A percentile compares a stretch with the other conserved stretches of the same genome.
Conservation (phyloP, 1,140 invertebrate genomes). For the Dufourea novaeangliae region DNA sequence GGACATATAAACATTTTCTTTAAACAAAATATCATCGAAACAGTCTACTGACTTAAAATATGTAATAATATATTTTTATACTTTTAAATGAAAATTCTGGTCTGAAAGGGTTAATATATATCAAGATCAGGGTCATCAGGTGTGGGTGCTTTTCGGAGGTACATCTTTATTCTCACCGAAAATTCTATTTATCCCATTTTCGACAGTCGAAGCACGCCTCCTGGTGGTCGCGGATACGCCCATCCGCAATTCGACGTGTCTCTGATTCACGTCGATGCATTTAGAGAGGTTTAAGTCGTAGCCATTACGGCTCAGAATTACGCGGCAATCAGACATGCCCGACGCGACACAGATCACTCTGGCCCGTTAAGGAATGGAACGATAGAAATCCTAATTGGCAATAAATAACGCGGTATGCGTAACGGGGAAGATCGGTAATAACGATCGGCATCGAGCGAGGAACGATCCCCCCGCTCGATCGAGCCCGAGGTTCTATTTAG, state of each 20-base stretch:
- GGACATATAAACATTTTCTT: too few relatives aligned
- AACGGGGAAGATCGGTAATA: conserved; percentile 54
- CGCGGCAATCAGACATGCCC: neutral
- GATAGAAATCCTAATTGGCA: conserved; percentile 60
- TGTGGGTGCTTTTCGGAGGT: too few relatives aligned
- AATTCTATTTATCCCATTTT: too few relatives aligned
- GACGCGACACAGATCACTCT: conserved; percentile 27
- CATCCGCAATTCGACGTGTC: neutral
- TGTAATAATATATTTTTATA: too few relatives aligned
- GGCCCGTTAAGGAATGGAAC: conserved; percentile 29
- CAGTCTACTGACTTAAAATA: too few relatives aligned
- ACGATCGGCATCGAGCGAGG: conserved; percentile 29
- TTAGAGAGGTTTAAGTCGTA: neutral
- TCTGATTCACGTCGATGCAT: neutral
- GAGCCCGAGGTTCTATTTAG: conserved; percentile 52
- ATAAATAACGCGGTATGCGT: conserved; percentile 62
- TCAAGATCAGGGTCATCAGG: too few relatives aligned
- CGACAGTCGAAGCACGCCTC: too few relatives aligned
- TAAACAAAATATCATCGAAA: too few relatives aligned
- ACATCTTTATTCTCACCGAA: too few relatives aligned
- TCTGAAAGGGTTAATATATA: too few relatives aligned
- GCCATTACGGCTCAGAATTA: conserved; percentile 11
- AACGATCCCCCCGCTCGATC: neutral
- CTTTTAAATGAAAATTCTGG: too few relatives aligned
- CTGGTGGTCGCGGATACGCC: too few relatives aligned